Conservation (phyloP, 2,888 invertebrate genomes). For the Urechis unicinctus region DNA sequence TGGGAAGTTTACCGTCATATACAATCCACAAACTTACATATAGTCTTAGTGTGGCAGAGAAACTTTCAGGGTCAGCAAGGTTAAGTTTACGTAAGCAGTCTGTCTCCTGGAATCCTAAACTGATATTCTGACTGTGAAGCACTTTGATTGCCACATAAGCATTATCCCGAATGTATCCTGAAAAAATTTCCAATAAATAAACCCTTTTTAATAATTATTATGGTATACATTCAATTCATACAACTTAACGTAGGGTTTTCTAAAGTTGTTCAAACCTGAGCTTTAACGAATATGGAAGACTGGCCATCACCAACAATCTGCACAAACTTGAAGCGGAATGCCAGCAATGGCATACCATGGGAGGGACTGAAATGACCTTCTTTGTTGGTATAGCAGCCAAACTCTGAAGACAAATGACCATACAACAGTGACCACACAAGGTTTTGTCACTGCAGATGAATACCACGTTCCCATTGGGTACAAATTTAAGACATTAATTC, state of each 20-base stretch:
- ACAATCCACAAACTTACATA: conserved; percentile 23
- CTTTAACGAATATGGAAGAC: conserved; percentile 31
- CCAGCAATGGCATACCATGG: conserved; percentile 25
- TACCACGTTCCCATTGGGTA: too few species aligned
- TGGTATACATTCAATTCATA: not conserved
- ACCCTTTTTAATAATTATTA: not conserved
- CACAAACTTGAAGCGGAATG: conserved; percentile 26
- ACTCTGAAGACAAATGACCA: too few species aligned
- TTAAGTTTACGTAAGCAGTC: conserved; percentile 30
- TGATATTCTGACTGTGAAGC: conserved; percentile 27
- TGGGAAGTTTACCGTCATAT: not conserved
- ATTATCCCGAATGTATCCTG: conserved; percentile 28
- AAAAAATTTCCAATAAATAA: conserved; percentile 5
- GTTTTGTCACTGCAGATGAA: too few species aligned
- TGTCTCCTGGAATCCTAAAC: conserved; percentile 31
- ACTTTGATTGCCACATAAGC: conserved; percentile 34
- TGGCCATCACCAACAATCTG: conserved; percentile 29
- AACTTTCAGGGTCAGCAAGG: conserved; percentile 29
- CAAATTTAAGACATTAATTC: too few species aligned
- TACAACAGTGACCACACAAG: too few species aligned
- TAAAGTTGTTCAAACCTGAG: conserved; percentile 24
- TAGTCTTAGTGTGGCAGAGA: conserved; percentile 31
- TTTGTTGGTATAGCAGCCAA: not conserved
- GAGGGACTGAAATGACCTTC: conserved; percentile 9
- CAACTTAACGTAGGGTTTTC: not conserved